phyloP scores from a whole-genome alignment of 2,797 vertebrate genomes.

The Emydoidea blandingii region DNA sequence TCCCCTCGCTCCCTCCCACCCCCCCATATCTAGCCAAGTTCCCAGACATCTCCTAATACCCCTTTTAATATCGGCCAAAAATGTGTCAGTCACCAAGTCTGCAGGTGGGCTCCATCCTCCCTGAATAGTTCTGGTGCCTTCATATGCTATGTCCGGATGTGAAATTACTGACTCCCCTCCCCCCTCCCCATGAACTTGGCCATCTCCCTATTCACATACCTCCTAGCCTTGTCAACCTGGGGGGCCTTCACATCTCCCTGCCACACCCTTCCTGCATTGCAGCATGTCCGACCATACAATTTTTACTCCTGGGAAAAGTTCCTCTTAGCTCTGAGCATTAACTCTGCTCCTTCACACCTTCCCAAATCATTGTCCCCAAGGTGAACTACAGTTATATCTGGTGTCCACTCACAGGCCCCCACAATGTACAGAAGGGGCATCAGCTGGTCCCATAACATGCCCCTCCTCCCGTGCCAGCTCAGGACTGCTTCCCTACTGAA shows the following conservation, averaged over 20 bases:
- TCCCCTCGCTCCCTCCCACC: not conserved
- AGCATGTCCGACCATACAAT: not conserved
- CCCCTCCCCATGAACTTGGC: not conserved
- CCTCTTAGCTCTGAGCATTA: not conserved
- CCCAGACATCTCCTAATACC: not conserved
- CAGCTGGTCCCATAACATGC: not conserved
- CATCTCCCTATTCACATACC: not conserved
- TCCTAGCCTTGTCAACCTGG: not conserved
- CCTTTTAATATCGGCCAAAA: not conserved
- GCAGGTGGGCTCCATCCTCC: not conserved
- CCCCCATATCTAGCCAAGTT: not conserved
- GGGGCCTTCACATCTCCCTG: not conserved
- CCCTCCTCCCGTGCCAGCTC: not conserved
- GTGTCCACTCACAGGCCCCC: not conserved
- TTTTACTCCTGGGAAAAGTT: not conserved
- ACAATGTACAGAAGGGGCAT: not conserved
- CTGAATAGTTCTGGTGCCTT: not conserved
- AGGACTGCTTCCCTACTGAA: not conserved
- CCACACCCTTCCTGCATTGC: not conserved
- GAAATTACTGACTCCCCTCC: not conserved
- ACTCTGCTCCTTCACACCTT: not conserved
- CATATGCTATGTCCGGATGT: not conserved
- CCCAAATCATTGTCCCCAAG: not conserved
- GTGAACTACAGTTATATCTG: not conserved
- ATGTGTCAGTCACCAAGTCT: not conserved